phyloP scores from a whole-genome alignment of 2,888 invertebrate genomes.

The Chironomus tentans region DNA sequence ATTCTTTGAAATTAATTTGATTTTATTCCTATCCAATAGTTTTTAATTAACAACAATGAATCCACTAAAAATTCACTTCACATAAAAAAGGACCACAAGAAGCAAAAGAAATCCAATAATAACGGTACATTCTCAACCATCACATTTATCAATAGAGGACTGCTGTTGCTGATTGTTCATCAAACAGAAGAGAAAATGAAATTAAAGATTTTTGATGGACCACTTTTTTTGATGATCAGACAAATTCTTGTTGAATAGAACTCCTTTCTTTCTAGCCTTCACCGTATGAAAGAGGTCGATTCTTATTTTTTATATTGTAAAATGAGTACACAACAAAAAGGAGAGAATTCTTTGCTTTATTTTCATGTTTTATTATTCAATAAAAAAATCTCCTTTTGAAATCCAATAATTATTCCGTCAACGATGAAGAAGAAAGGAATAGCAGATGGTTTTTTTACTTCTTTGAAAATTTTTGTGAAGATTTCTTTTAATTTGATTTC shows the following conservation, averaged over 20 bases:
- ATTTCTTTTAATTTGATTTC: conserved; percentile 1
- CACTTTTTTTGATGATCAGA: conserved; percentile 14
- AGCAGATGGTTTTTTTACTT: not conserved
- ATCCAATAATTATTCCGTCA: conserved; percentile 24
- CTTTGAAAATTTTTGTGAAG: no score
- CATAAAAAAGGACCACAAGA: not conserved
- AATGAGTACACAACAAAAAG: conserved; percentile 4
- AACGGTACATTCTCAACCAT: not conserved
- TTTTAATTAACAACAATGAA: no score
- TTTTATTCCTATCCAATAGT: no score
- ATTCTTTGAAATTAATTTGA: no score
- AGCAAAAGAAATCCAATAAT: no score
- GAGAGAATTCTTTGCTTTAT: not conserved
- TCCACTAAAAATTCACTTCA: not conserved
- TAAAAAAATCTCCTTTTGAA: not conserved
- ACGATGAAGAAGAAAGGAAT: not conserved
- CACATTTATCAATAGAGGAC: not conserved
- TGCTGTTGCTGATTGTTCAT: not conserved
- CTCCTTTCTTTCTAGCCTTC: conserved; percentile 7
- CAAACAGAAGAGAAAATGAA: no score
- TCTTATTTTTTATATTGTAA: conserved; percentile 4
- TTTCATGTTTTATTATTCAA: not conserved
- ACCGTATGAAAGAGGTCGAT: conserved; percentile 21
- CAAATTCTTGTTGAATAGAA: not conserved
- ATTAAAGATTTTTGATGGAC: not conserved